Evolutionary conservation across 2,113 vertebrate species (phyloP), one percentile per base, ranked within the genome.

Genomic region (Boulengeromyrus knoepffleri): DNA sequence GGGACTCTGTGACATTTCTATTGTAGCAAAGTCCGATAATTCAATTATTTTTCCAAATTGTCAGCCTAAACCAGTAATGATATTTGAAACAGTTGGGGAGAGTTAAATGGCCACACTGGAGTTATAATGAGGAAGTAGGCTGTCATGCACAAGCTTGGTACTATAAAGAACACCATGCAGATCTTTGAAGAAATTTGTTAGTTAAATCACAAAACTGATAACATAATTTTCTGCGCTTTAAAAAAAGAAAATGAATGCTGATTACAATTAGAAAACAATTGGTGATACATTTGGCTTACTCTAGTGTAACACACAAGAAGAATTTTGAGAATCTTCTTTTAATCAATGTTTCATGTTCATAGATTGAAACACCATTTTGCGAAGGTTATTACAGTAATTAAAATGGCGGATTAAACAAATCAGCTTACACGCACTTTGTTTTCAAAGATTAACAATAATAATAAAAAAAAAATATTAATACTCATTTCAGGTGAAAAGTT

Each of bases 391-490:
- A 88, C 27, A 56, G 31, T 88, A 58, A 88, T 88, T 88, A 80
- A 87, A 90, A 88, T 91, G 89, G 66, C 86, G 90, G 92, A 91
- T 92, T 93, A 93, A 87, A 83, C 89, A 88, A 92, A 92, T 89
- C 92, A 91, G 77, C 66, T 93, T 92, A 90, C 58, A 56, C 50
- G 58, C 53, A 89, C 84, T 89, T 90, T 80, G 31, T 66, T 88
- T 80, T 91, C 27, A 90, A 70, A 77, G 90, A 91, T 90, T 90
- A 89, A 70, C 84, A 89, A 77, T 77, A 52, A 36, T 77, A 52
- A 52, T 52, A 15, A 89, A 27, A 47, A 47, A 70, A 89, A 49
- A 53, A 85, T 39, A 91, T 62, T 42, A 88, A 88, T 91, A 89
- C 84, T 47, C 66, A 90, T 49, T 87, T 45, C 89, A 85, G 10